phyloP scores from a whole-genome alignment of 2,797 vertebrate species.

The Arvicola amphibius region DNA sequence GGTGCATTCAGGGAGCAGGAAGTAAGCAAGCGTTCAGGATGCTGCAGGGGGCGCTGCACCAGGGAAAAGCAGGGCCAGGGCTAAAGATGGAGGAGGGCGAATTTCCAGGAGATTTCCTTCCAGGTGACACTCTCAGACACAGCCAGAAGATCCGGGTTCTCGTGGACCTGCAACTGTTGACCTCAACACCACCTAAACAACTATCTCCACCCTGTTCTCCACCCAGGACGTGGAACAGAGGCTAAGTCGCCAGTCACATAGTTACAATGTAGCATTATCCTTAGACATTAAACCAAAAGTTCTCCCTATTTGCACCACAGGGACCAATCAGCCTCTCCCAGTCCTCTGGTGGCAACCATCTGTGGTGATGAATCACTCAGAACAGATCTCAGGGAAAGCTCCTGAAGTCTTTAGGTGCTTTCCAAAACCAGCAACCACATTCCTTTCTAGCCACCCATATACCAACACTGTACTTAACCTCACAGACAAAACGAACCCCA shows the following conservation, averaged over 20 bases:
- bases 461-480: background rate
- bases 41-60: background rate
- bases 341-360: background rate
- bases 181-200: background rate
- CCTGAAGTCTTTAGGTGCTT: background rate
- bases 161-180: background rate
- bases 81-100: background rate
- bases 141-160: background rate
- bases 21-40: background rate
- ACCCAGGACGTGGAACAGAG: background rate
- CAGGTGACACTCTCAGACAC: background rate
- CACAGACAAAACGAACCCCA: background rate
- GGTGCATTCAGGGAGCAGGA: background rate
- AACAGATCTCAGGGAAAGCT: background rate
- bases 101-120: no score
- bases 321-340: background rate
- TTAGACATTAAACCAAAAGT: background rate
- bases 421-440: constrained; percentile 12
- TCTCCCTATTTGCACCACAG: background rate
- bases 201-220: background rate
- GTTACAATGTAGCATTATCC: background rate
- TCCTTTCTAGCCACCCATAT: background rate
- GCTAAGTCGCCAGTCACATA: background rate
- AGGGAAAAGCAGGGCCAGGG: background rate
- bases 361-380: background rate